phyloP scores from a whole-genome alignment of 2,797 vertebrate genomes.

The Gambelia wislizenii region DNA sequence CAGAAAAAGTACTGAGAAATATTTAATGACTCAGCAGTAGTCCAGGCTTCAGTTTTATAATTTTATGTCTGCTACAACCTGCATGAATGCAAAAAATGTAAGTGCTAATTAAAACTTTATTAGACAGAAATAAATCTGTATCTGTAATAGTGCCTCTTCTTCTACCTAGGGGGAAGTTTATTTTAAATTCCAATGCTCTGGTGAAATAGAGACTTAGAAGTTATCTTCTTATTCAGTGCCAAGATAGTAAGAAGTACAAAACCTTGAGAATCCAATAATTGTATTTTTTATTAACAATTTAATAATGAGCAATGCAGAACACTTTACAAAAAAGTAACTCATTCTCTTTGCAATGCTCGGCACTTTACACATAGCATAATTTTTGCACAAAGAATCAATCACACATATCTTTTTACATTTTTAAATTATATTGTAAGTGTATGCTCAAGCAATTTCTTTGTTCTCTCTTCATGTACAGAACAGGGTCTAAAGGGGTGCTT shows the following conservation, averaged over 20 bases:
- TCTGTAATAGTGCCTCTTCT: slow-evolving; percentile 29
- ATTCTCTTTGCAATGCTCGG: not conserved
- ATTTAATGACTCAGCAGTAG: slow-evolving; percentile 43
- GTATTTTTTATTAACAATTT: slow-evolving; percentile 30
- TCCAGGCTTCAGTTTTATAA: slow-evolving; percentile 12
- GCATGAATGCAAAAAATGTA: slow-evolving; percentile 43
- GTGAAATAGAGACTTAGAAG: slow-evolving; percentile 17
- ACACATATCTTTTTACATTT: not conserved
- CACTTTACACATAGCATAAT: slow-evolving; percentile 7
- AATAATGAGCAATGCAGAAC: slow-evolving; percentile 21
- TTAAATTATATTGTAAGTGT: not conserved
- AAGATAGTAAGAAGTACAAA: slow-evolving; percentile 17
- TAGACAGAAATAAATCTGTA: slow-evolving; percentile 44
- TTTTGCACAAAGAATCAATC: not conserved
- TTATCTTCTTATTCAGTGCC: slow-evolving; percentile 13
- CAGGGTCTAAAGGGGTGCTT: no score
- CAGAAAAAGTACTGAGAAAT: slow-evolving; percentile 9
- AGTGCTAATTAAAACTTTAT: slow-evolving; percentile 38
- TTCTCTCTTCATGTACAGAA: not conserved
- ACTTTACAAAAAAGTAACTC: slow-evolving; percentile 7
- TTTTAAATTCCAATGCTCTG: slow-evolving; percentile 23
- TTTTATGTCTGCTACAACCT: slow-evolving; percentile 34
- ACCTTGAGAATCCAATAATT: slow-evolving; percentile 14
- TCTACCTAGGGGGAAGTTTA: slow-evolving; percentile 26
- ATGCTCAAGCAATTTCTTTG: slow-evolving; percentile 9